Percentiles rank a stretch among this genome's conserved stretches.
phyloP scores from a whole-genome alignment of 1,140 invertebrate genomes.

The Drosophila tropicalis region DNA sequence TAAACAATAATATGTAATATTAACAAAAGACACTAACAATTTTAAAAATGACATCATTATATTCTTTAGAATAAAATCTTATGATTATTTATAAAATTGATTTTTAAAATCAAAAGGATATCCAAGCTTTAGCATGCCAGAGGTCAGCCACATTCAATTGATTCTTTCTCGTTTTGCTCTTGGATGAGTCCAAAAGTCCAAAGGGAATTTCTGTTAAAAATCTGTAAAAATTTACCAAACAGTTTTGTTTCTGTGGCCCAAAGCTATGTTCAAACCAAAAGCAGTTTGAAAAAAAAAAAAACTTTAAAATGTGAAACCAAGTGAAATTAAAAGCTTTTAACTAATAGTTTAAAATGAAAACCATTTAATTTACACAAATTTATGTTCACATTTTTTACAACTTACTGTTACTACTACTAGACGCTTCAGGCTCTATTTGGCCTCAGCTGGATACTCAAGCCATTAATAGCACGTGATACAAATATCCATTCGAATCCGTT shows the following conservation, averaged over 20 bases:
- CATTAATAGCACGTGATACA: slow-evolving; percentile 56
- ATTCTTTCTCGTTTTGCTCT: slow-evolving; percentile 17
- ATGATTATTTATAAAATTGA: too few relatives aligned
- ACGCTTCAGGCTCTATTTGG: neutral
- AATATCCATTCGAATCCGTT: slow-evolving; percentile 59
- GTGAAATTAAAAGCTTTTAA: slow-evolving; percentile 21
- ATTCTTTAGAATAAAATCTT: too few relatives aligned
- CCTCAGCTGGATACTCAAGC: slow-evolving; percentile 5
- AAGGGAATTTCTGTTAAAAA: slow-evolving; percentile 50
- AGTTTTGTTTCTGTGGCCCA: slow-evolving; percentile 36
- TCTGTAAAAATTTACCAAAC: slow-evolving; percentile 48
- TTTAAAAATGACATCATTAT: too few relatives aligned
- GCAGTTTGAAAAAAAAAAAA: slow-evolving; percentile 9
- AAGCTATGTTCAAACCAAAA: slow-evolving; percentile 29
- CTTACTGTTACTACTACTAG: neutral
- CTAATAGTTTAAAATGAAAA: slow-evolving; percentile 3
- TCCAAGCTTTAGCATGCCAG: slow-evolving; percentile 8
- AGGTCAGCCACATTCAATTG: slow-evolving; percentile 10
- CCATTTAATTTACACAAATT: slow-evolving; percentile 1
- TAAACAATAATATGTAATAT: too few relatives aligned
- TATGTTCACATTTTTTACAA: neutral
- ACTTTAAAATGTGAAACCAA: neutral
- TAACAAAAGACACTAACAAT: too few relatives aligned
- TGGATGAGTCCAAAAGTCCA: slow-evolving; percentile 39
- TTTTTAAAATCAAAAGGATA: neutral